Percentiles rank a stretch among this genome's conserved stretches.
Conservation (phyloP, 2,797 vertebrate species). For the Sebastiscus albofasciatus region DNA sequence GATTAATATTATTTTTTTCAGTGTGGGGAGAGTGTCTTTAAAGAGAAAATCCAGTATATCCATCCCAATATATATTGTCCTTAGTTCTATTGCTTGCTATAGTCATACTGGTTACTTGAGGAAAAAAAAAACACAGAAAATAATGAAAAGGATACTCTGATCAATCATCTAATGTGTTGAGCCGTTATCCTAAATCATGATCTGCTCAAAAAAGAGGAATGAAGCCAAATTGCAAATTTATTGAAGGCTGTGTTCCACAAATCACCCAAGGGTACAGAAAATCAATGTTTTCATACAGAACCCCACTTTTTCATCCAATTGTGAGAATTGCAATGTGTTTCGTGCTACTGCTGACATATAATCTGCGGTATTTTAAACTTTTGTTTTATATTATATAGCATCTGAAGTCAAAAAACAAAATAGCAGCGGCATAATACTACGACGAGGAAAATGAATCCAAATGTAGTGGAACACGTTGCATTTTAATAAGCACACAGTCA, state of each 20-base stretch:
- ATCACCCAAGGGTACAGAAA: slow-evolving; percentile 66
- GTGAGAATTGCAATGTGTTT: slow-evolving; percentile 37
- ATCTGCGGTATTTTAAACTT: slow-evolving; percentile 40
- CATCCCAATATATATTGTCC: slow-evolving; percentile 50
- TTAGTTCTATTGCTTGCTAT: neutral
- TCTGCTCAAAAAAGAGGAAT: slow-evolving; percentile 61
- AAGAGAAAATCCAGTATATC: slow-evolving; percentile 70
- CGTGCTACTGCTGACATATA: slow-evolving; percentile 23
- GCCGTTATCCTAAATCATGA: slow-evolving; percentile 62
- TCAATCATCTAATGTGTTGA: slow-evolving; percentile 58
- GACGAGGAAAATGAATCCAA: slow-evolving; percentile 54
- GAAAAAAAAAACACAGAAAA: slow-evolving; percentile 9
- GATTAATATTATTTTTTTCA: slow-evolving; percentile 82
- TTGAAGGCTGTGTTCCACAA: slow-evolving; percentile 63
- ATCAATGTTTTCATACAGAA: slow-evolving; percentile 66
- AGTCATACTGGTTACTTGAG: slow-evolving; percentile 5
- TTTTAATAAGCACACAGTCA: slow-evolving; percentile 74
- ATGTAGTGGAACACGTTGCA: slow-evolving; percentile 67
- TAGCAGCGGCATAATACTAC: slow-evolving; percentile 8
- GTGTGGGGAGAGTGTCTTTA: slow-evolving; percentile 79
- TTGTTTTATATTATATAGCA: slow-evolving; percentile 34
- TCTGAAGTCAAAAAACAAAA: slow-evolving; percentile 37
- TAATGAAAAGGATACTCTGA: slow-evolving; percentile 40
- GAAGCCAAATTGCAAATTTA: slow-evolving; percentile 64
- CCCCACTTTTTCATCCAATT: slow-evolving; percentile 49